Percentiles rank a stretch among this genome's conserved stretches.
phyloP scores from a whole-genome alignment of 2,888 invertebrate species.

The Thera obeliscata region DNA sequence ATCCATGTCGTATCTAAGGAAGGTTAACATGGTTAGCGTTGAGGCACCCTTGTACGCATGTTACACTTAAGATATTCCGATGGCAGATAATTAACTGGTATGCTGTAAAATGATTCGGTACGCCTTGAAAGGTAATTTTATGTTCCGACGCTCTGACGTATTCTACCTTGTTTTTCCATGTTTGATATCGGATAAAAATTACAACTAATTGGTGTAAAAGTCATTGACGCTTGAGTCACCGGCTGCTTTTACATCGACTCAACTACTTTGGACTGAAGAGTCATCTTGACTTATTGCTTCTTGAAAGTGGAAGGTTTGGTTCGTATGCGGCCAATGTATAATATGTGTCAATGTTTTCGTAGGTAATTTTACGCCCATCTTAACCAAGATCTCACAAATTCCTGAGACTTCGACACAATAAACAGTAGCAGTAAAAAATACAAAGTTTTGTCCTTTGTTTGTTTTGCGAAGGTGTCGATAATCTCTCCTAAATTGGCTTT shows the following conservation, averaged over 20 bases:
- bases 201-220: background rate
- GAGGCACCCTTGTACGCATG: too few species aligned
- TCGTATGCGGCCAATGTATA: too few species aligned
- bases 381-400: background rate
- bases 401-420: slow-evolving; percentile 11
- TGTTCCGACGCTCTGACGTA: background rate
- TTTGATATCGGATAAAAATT: background rate
- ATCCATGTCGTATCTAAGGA: slow-evolving; percentile 96
- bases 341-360: too few species aligned
- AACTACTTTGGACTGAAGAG: background rate
- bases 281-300: background rate
- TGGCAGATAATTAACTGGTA: background rate
- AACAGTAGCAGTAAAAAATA: slow-evolving; percentile 49
- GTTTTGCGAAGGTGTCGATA: slow-evolving; percentile 42
- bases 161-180: background rate
- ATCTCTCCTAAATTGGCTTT: slow-evolving; percentile 43
- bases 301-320: background rate
- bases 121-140: background rate
- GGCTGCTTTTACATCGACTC: too few species aligned
- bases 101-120: background rate
- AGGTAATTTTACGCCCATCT: too few species aligned
- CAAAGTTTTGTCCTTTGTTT: slow-evolving; percentile 50
- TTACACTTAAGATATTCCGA: background rate
- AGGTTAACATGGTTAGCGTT: too few species aligned
- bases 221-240: background rate